phyloP scores from a whole-genome alignment of 2,888 invertebrate species.

The Agrilus cyanescens region DNA sequence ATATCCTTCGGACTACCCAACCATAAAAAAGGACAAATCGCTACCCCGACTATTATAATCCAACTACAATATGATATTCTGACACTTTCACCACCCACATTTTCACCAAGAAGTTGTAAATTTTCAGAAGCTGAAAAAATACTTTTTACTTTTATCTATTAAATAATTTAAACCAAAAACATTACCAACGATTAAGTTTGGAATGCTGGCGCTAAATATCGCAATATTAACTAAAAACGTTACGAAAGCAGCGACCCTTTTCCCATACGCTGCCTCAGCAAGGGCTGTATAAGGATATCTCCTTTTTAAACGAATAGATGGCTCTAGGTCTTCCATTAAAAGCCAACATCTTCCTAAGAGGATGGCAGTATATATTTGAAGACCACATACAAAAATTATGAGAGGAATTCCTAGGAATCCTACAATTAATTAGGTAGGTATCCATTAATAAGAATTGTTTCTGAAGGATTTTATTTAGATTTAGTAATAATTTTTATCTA shows the following conservation, averaged over 20 bases:
- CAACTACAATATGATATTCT: constrained; percentile 71
- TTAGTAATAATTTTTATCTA: too few relatives aligned
- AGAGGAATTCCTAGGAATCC: constrained; percentile 61
- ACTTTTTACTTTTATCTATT: not conserved
- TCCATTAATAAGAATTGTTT: not conserved
- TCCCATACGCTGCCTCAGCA: constrained; percentile 67
- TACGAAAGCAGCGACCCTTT: constrained; percentile 46
- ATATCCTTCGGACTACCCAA: constrained; percentile 85
- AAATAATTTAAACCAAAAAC: constrained; percentile 5
- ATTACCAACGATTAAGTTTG: constrained; percentile 67
- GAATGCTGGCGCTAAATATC: constrained; percentile 66
- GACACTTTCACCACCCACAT: constrained; percentile 51
- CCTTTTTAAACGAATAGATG: constrained; percentile 36
- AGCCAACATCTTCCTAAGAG: constrained; percentile 73
- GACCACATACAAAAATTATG: constrained; percentile 50
- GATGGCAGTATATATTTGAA: constrained; percentile 73
- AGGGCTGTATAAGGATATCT: constrained; percentile 79
- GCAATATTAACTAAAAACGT: constrained; percentile 61
- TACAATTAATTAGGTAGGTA: constrained; percentile 31
- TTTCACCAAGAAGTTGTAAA: constrained; percentile 62
- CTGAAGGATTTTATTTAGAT: too few relatives aligned
- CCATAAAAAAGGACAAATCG: constrained; percentile 75
- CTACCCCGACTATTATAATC: constrained; percentile 61
- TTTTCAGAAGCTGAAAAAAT: constrained; percentile 60
- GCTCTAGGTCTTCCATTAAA: constrained; percentile 59